Conservation (phyloP, 2,113 vertebrate species). For the Chaetorhynchus papuensis region DNA sequence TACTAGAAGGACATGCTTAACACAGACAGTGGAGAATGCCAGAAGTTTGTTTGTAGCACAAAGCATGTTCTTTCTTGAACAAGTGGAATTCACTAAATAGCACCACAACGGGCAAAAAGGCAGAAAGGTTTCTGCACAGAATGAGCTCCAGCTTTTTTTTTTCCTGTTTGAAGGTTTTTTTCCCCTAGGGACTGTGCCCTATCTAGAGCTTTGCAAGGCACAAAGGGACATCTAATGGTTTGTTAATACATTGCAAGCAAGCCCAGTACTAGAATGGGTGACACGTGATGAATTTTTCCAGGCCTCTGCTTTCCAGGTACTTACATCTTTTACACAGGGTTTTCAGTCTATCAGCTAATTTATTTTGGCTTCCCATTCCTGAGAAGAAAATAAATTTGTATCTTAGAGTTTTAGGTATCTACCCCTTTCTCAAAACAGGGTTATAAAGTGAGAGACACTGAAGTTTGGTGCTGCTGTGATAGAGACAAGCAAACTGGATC, state of each 20-base stretch:
- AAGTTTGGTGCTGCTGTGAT: background rate
- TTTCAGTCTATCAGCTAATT: background rate
- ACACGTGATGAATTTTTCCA: background rate
- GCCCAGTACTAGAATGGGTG: background rate
- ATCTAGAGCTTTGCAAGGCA: background rate
- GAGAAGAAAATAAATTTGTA: background rate
- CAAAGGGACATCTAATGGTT: slow-evolving; percentile 35
- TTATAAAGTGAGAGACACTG: background rate
- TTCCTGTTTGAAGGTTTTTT: background rate
- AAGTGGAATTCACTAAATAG: background rate
- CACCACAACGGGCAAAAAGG: background rate
- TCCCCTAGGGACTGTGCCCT: background rate
- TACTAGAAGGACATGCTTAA: background rate
- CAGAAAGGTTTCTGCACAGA: background rate
- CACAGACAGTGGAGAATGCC: background rate
- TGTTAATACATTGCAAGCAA: slow-evolving; percentile 16
- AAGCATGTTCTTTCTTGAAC: background rate
- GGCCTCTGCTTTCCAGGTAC: background rate
- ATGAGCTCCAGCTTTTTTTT: background rate
- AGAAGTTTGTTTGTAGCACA: background rate
- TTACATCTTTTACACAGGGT: background rate
- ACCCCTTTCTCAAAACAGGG: background rate
- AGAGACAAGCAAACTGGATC: background rate
- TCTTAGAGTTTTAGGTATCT: background rate
- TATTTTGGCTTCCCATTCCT: background rate